Evolutionary conservation across 2,113 vertebrate species (phyloP).

Genomic region (Geococcyx californianus): DNA sequence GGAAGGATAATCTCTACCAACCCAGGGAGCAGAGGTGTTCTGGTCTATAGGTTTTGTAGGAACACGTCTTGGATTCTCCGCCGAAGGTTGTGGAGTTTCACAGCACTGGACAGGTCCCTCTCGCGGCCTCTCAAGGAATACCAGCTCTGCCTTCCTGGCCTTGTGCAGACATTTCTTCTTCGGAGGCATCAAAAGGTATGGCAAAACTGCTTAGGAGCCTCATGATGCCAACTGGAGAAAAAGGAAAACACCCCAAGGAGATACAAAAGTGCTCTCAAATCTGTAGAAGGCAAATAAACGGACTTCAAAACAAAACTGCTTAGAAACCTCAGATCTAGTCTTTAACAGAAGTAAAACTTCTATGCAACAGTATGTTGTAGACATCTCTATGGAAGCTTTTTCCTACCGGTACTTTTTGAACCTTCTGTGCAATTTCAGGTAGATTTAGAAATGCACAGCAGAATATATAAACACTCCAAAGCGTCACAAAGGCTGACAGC

Average conservation of each 20-base stretch:
- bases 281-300: slow-evolving; percentile 46
- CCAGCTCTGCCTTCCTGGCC: slow-evolving; percentile 76
- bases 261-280: neutral
- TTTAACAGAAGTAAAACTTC: neutral
- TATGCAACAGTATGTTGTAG: neutral
- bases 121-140: slow-evolving; percentile 81
- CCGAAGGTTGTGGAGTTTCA: slow-evolving; percentile 47
- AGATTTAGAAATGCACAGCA: neutral
- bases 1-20: slow-evolving; percentile 24
- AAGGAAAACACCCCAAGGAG: neutral
- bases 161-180: slow-evolving; percentile 69
- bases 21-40: slow-evolving; percentile 64
- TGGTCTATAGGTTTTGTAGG: slow-evolving; percentile 69
- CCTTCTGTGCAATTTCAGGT: neutral
- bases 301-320: neutral
- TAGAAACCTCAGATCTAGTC: neutral
- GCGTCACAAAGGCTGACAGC: neutral
- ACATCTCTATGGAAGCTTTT: neutral
- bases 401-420: neutral
- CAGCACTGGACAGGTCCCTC: slow-evolving; percentile 73
- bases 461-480: fast-evolving
- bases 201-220: slow-evolving; percentile 10
- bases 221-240: slow-evolving; percentile 57
- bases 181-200: slow-evolving; percentile 83
- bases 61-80: slow-evolving; percentile 75